Conservation (phyloP, 2,888 invertebrate species). For the Drosophila flavopinicola region DNA sequence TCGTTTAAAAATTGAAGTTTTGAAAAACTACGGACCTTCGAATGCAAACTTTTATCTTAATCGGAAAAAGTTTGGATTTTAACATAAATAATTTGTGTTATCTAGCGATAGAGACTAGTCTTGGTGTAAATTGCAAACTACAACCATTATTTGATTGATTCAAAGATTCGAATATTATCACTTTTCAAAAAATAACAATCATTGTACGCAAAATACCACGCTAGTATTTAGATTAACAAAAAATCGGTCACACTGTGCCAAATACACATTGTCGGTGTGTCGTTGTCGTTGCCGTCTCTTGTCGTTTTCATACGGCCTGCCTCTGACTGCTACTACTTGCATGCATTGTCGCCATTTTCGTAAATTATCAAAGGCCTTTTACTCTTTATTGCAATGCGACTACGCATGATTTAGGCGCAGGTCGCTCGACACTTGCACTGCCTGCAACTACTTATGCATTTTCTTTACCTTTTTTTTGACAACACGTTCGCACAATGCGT, state of each 20-base stretch:
- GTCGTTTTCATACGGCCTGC: slow-evolving; percentile 38
- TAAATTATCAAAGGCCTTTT: slow-evolving; percentile 75
- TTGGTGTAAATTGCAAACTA: too few species aligned
- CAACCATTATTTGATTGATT: too few species aligned
- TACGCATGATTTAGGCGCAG: slow-evolving; percentile 49
- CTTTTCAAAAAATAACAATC: slow-evolving; percentile 24
- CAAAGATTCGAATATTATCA: background rate
- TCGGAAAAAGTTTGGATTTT: background rate
- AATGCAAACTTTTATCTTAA: background rate
- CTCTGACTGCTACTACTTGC: slow-evolving; percentile 52
- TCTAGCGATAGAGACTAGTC: too few species aligned
- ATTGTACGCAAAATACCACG: slow-evolving; percentile 41
- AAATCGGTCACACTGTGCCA: slow-evolving; percentile 70
- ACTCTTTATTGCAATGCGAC: slow-evolving; percentile 49
- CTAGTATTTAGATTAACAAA: slow-evolving; percentile 48
- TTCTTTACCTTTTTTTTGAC: slow-evolving; percentile 33
- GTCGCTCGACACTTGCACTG: slow-evolving; percentile 48
- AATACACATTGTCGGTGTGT: slow-evolving; percentile 66
- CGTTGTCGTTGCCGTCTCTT: too few species aligned
- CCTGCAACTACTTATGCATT: slow-evolving; percentile 23
- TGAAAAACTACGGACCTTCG: background rate
- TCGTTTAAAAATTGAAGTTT: background rate
- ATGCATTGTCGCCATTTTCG: slow-evolving; percentile 83
- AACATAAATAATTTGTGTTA: background rate
- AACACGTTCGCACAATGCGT: slow-evolving; percentile 62